These are phyloP conservation scores for Horisme vitalbata DNA, from an alignment of 2,888 invertebrate genomes.

Conservation along the genomic window DNA sequence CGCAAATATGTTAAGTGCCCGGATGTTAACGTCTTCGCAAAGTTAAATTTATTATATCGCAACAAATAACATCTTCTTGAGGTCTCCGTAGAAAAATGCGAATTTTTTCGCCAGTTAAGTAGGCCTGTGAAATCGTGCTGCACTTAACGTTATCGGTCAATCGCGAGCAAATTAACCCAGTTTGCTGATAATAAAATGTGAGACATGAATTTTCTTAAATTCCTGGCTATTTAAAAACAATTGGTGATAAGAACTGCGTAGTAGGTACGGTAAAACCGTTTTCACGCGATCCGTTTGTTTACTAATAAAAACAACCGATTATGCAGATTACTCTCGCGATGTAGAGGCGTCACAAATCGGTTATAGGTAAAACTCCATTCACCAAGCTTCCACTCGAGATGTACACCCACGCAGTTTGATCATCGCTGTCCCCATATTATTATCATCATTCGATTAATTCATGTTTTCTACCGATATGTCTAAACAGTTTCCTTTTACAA, in stretches of 20 bases:
- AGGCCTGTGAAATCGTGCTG: constrained; percentile 24
- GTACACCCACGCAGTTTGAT: constrained; percentile 15
- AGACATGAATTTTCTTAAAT: constrained; percentile 31
- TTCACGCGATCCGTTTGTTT: constrained; percentile 22
- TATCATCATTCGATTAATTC: constrained; percentile 11
- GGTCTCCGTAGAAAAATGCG: constrained; percentile 27
- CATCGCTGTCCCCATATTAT: constrained; percentile 14
- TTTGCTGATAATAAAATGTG: constrained; percentile 42
- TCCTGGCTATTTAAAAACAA: constrained; percentile 25
- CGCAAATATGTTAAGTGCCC: constrained; percentile 55
- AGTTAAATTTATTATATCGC: constrained; percentile 43
- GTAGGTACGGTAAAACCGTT: constrained; percentile 1
- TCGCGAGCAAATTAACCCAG: constrained; percentile 53
- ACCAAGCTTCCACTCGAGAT: constrained; percentile 17
- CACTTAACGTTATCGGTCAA: constrained; percentile 47
- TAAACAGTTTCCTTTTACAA: too few relatives aligned
- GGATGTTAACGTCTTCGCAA: constrained; percentile 42
- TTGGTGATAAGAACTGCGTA: constrained; percentile 23
- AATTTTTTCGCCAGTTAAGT: constrained; percentile 24
- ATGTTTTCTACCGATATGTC: background rate
- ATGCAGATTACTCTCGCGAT: constrained; percentile 24
- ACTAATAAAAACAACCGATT: constrained; percentile 26
- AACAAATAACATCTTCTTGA: constrained; percentile 37
- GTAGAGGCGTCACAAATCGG: constrained; percentile 20
- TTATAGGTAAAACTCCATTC: constrained; percentile 25